Evolutionary conservation across 2,888 invertebrate species (phyloP), one percentile per base, ranked within the genome.

Genomic region (Cancer borealis): DNA sequence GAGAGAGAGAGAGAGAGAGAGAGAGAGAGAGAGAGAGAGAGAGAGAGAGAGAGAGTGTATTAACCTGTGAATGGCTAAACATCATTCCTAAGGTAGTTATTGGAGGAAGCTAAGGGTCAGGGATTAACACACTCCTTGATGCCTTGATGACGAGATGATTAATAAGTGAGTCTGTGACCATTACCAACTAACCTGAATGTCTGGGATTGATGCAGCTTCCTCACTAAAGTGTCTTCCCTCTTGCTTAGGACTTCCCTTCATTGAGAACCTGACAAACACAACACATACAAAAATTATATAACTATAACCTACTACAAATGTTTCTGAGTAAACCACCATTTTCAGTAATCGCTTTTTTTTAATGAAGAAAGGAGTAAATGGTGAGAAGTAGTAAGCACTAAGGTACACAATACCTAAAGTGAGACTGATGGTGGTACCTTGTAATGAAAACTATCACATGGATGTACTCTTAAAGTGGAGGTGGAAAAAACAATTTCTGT

Each of bases 211-310:
- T 96, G 98, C 98, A 26, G 98, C 98, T 97, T 99, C 99, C 96
- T 99, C 98, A 87, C 98, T 98, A 96, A 99, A 99, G 96, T 98
- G 99, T 96, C 98, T 97, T 96, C 98, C 97, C 96, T 98, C 98
- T 17, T 97, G 97, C 96, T 98, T 97, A 49, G 97, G 97, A 96
- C 97, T 97, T 47, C 93, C 96, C 97, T 96, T 96, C 21, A 92
- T 93, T 79, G 93, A 91, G 60, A 95, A 95, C 91, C 95, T 95
- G 90, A 10, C 30, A 39, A 14, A 88, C 39, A 54, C 21, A 79
- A 73, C 30, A 79, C n/a, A 47, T 17, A 54, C 17, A 49, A 47
- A 45, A n/a, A n/a, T 39, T 66, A 73, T 21, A 60, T 60, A 91
- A 14, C 3, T 39, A 66, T 45, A 91, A 14, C 17, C 17, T 60